These are phyloP conservation scores for Helicolenus hilgendorfi DNA, from an alignment of 2,797 vertebrate genomes.

Conservation along the genomic window DNA sequence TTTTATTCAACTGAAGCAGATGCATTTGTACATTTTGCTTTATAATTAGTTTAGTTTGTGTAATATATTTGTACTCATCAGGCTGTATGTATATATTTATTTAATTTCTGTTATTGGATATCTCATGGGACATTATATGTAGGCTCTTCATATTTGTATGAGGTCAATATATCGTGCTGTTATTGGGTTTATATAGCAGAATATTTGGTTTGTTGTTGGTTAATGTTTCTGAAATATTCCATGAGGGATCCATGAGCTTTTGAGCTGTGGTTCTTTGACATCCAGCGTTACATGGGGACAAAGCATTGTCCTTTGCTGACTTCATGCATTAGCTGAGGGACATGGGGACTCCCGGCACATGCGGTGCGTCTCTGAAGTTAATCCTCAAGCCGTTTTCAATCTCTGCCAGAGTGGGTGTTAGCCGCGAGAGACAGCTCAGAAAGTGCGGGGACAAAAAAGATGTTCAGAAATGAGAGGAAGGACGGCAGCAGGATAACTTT, in stretches of 20 bases:
- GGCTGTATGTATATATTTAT: background rate
- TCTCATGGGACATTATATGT: background rate
- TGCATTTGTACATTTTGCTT: background rate
- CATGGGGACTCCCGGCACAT: conserved; percentile 4
- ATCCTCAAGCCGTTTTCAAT: conserved; percentile 64
- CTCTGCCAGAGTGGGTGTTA: conserved; percentile 46
- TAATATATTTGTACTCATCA: background rate
- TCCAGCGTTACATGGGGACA: background rate
- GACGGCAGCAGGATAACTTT: conserved; percentile 48
- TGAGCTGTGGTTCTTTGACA: conserved; percentile 29
- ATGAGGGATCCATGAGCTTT: background rate
- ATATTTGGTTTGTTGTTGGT: background rate
- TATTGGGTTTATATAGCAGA: background rate
- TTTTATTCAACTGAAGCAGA: background rate
- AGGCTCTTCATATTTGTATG: background rate
- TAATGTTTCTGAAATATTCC: background rate
- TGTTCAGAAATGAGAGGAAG: conserved; percentile 28
- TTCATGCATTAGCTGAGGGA: conserved; percentile 44
- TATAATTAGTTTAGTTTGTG: background rate
- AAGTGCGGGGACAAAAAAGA: conserved; percentile 21
- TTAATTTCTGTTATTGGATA: too few species aligned
- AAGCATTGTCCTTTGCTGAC: conserved; percentile 33
- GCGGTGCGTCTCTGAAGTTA: conserved; percentile 49
- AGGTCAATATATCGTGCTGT: background rate
- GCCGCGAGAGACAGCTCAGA: conserved; percentile 29